phyloP scores from a whole-genome alignment of 2,797 vertebrate species.

The Phalanger gymnotis region DNA sequence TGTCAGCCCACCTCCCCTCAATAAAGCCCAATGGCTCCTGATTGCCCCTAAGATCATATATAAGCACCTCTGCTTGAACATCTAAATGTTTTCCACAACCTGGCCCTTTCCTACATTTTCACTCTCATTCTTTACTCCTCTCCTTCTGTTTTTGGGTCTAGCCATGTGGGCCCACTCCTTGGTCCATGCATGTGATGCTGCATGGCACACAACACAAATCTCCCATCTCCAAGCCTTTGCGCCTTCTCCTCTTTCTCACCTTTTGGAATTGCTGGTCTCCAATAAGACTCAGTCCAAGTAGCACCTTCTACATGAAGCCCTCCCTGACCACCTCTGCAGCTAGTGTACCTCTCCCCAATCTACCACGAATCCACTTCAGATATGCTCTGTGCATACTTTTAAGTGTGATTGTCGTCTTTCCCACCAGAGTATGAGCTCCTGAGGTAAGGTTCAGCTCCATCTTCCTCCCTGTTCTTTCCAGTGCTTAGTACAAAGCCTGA shows the following conservation, averaged over 20 bases:
- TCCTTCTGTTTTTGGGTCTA: neutral
- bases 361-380: neutral
- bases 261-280: neutral
- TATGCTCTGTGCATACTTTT: neutral
- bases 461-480: too few species aligned
- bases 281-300: neutral
- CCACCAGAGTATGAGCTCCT: too few species aligned
- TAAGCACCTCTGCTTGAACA: neutral
- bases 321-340: neutral
- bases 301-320: neutral
- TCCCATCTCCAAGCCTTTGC: neutral
- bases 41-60: neutral
- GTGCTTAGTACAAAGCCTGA: too few species aligned
- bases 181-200: neutral
- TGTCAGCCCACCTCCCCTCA: neutral
- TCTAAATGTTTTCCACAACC: neutral
- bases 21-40: neutral
- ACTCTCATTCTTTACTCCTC: neutral
- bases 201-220: neutral
- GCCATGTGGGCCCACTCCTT: neutral
- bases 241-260: neutral
- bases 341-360: neutral
- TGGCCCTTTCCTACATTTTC: neutral
- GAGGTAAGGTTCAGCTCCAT: too few species aligned
- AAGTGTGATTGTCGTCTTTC: too few species aligned